phyloP scores from a whole-genome alignment of 1,140 invertebrate genomes.

The Caenorhabditis latens region DNA sequence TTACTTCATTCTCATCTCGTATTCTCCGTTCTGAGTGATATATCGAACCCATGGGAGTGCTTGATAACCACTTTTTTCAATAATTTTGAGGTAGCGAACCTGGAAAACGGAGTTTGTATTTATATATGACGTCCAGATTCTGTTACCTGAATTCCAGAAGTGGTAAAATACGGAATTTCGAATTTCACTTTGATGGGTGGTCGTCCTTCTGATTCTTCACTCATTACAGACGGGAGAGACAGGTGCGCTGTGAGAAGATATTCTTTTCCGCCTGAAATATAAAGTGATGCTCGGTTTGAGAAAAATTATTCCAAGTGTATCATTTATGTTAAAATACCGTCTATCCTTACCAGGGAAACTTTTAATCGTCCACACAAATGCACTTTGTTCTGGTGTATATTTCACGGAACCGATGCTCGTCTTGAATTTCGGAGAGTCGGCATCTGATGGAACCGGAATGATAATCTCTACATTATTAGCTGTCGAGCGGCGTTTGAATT shows the following conservation, averaged over 20 bases:
- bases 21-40: slow-evolving; percentile 99
- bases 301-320: too few relatives aligned
- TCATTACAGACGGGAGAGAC: slow-evolving; percentile 90
- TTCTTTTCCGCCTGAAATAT: slow-evolving; percentile 87
- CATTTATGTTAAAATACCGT: too few relatives aligned
- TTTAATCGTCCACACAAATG: slow-evolving; percentile 81
- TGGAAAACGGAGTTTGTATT: slow-evolving; percentile 68
- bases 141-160: slow-evolving; percentile 92
- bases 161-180: slow-evolving; percentile 99
- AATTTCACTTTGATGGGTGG: slow-evolving; percentile 99
- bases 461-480: slow-evolving; percentile 81
- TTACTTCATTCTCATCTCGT: slow-evolving; percentile 87
- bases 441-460: slow-evolving; percentile 81
- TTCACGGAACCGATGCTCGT: slow-evolving; percentile 81
- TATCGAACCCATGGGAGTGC: slow-evolving; percentile 95
- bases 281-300: too few relatives aligned
- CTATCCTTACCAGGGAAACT: slow-evolving; percentile 68
- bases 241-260: slow-evolving; percentile 99
- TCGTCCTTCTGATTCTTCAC: slow-evolving; percentile 94
- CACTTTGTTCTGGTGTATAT: slow-evolving; percentile 81
- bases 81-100: slow-evolving; percentile 97
- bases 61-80: slow-evolving; percentile 99
- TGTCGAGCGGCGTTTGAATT: slow-evolving; percentile 97
- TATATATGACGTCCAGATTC: not conserved
- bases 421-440: slow-evolving; percentile 81